phyloP scores from a whole-genome alignment of 2,797 vertebrate genomes.

The Chanos chanos region DNA sequence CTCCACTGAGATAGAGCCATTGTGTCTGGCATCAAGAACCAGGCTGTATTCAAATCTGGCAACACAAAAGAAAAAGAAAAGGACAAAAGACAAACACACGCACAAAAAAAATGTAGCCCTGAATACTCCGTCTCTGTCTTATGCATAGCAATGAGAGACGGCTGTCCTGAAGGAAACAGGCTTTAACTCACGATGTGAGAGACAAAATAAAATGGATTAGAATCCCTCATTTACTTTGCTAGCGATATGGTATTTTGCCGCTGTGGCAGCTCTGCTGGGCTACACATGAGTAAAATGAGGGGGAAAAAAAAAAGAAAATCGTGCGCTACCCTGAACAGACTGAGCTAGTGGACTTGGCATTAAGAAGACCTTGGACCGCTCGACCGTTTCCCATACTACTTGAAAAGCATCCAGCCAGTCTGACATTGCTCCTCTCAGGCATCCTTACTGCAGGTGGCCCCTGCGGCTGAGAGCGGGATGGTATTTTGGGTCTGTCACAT shows the following conservation, averaged over 20 bases:
- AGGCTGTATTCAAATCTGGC: conserved; percentile 16
- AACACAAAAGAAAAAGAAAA: conserved; percentile 6
- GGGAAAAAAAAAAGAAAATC: not conserved
- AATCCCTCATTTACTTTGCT: no score
- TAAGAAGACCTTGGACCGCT: no score
- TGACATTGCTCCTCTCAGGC: not conserved
- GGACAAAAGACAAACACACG: not conserved
- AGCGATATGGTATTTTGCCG: no score
- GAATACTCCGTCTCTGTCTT: conserved; percentile 1
- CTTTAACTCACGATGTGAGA: no score
- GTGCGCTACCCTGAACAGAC: no score
- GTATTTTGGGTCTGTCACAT: conserved; percentile 36
- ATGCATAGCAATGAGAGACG: conserved; percentile 7
- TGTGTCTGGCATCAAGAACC: conserved; percentile 19
- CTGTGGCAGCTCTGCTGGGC: no score
- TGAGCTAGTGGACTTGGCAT: no score
- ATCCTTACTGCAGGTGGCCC: conserved; percentile 23
- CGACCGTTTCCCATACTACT: no score
- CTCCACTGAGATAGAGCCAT: conserved; percentile 32
- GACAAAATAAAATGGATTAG: no score
- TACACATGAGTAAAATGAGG: not conserved
- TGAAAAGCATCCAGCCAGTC: conserved; percentile 1
- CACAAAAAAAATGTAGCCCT: no score
- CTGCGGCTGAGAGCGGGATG: conserved; percentile 28
- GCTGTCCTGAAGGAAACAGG: conserved; percentile 25